Conservation (phyloP, 2,113 vertebrate species). For the Athene noctua region DNA sequence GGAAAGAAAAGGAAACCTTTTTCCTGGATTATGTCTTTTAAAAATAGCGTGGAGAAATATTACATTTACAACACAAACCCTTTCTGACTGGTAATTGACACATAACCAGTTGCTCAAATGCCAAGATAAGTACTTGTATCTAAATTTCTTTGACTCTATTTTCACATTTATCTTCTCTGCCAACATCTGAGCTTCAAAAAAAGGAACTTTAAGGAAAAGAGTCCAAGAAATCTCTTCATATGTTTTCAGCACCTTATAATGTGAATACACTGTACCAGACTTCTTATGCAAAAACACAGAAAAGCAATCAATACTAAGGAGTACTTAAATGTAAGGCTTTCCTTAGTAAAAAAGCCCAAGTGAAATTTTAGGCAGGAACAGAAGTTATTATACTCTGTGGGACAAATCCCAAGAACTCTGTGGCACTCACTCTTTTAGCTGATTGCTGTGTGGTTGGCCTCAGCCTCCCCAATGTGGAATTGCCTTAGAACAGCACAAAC, state of each 20-base stretch:
- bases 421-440: neutral
- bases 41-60: neutral
- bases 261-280: neutral
- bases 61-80: neutral
- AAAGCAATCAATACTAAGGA: neutral
- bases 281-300: neutral
- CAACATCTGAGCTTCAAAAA: neutral
- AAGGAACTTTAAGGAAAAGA: neutral
- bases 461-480: neutral
- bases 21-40: neutral
- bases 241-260: neutral
- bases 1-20: no score
- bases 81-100: neutral
- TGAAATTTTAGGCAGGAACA: neutral
- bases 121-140: neutral
- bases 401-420: neutral
- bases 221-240: neutral
- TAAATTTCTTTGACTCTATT: neutral
- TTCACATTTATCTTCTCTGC: neutral
- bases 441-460: neutral
- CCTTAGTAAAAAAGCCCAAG: neutral
- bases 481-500: constrained; percentile 14
- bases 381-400: neutral
- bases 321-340: neutral
- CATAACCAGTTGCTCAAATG: neutral